Percentiles rank a stretch among this genome's conserved stretches.
Evolutionary conservation across 2,113 vertebrate genomes (phyloP).

Genomic region (Struthidea cinerea): DNA sequence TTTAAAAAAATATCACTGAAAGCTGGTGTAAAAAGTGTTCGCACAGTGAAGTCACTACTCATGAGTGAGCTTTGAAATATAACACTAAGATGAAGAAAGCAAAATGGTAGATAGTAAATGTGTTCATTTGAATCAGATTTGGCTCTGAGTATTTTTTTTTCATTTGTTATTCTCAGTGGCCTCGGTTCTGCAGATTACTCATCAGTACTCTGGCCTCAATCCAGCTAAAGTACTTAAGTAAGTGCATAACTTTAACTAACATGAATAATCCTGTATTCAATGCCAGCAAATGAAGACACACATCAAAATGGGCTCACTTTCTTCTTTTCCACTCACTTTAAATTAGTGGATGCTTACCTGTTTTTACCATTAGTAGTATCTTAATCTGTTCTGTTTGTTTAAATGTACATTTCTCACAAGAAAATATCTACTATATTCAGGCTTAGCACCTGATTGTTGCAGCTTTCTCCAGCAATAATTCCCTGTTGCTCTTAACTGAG

Average conservation of each 20-base stretch:
- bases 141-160: neutral
- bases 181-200: conserved; percentile 2
- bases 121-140: conserved; percentile 27
- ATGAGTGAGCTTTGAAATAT: neutral
- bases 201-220: conserved; percentile 35
- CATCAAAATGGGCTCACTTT: neutral
- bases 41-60: neutral
- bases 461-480: neutral
- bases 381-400: neutral
- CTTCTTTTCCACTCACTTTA: neutral
- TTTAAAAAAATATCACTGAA: neutral
- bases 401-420: neutral
- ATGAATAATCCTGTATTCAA: neutral
- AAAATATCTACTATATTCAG: neutral
- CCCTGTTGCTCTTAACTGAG: neutral
- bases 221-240: conserved; percentile 35
- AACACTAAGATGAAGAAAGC: neutral
- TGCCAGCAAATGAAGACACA: neutral
- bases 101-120: neutral
- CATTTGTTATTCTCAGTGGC: conserved; percentile 4
- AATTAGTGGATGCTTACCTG: neutral
- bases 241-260: conserved; percentile 46
- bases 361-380: neutral
- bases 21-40: neutral
- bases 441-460: neutral